Percentiles rank a stretch among this genome's conserved stretches.
These are phyloP conservation scores for Grus americana DNA, from an alignment of 2,113 vertebrate species.

Conservation along the genomic window DNA sequence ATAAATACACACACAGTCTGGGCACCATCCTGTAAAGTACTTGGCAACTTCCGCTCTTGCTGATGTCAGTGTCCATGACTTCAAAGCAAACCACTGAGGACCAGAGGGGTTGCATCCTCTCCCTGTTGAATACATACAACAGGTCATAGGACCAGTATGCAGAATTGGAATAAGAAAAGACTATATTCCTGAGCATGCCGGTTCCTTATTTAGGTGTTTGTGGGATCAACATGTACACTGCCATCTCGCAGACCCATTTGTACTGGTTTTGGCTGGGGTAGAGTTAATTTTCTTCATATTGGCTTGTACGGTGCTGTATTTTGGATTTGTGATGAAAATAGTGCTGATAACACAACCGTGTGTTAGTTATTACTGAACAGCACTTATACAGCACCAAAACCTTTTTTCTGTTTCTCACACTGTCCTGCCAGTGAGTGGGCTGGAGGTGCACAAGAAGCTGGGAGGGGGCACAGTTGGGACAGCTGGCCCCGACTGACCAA, in stretches of 20 bases:
- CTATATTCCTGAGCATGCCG: fast-evolving
- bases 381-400: fast-evolving
- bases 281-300: not conserved
- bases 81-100: not conserved
- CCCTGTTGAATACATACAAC: not conserved
- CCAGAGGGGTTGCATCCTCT: not conserved
- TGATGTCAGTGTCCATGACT: not conserved
- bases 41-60: not conserved
- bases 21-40: not conserved
- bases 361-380: not conserved
- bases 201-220: not conserved
- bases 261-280: not conserved
- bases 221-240: not conserved
- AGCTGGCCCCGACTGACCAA: not conserved
- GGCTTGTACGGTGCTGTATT: not conserved
- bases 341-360: fast-evolving
- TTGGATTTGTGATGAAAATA: not conserved
- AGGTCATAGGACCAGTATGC: not conserved
- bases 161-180: not conserved
- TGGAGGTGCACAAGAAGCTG: fast-evolving
- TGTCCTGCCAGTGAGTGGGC: fast-evolving
- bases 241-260: not conserved
- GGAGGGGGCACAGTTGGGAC: not conserved
- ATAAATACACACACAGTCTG: not conserved
- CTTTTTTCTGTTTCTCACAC: not conserved